Conservation (phyloP, 2,797 vertebrate genomes). For the Sebastes iracundus region DNA sequence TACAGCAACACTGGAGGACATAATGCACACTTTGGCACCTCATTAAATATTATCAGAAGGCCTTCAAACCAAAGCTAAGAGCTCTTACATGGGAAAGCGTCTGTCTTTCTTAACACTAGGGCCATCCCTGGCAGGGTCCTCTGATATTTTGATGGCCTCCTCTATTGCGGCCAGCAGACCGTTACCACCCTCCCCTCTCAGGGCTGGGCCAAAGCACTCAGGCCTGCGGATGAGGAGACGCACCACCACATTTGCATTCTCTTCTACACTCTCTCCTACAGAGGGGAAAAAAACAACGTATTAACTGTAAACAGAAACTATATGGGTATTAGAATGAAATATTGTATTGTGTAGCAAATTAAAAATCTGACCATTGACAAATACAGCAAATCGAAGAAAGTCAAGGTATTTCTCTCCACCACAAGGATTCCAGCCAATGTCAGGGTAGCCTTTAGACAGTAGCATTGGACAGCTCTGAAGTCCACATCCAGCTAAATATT, state of each 20-base stretch:
- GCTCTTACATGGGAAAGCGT: conserved; percentile 88
- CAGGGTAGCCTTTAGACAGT: conserved; percentile 93
- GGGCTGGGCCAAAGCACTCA: conserved; percentile 94
- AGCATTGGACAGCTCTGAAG: conserved; percentile 96
- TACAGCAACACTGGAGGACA: background rate
- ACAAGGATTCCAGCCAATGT: conserved; percentile 95
- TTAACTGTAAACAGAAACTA: background rate
- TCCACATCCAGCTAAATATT: conserved; percentile 93
- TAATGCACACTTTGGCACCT: background rate
- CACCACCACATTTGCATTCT: conserved; percentile 96
- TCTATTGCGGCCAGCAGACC: conserved; percentile 93
- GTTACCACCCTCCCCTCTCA: conserved; percentile 93
- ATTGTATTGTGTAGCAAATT: background rate
- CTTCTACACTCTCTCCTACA: conserved; percentile 94
- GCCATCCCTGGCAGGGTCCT: conserved; percentile 93
- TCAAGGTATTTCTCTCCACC: conserved; percentile 95
- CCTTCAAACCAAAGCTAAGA: background rate
- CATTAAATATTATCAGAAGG: background rate
- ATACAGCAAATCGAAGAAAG: conserved; percentile 96
- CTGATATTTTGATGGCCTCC: conserved; percentile 95
- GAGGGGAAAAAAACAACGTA: background rate
- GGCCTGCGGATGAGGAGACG: conserved; percentile 93
- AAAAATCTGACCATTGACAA: conserved; percentile 89
- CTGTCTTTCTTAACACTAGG: conserved; percentile 92
- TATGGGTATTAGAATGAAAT: background rate